Conservation (phyloP, 2,797 vertebrate genomes). For the Rachycentron canadum region DNA sequence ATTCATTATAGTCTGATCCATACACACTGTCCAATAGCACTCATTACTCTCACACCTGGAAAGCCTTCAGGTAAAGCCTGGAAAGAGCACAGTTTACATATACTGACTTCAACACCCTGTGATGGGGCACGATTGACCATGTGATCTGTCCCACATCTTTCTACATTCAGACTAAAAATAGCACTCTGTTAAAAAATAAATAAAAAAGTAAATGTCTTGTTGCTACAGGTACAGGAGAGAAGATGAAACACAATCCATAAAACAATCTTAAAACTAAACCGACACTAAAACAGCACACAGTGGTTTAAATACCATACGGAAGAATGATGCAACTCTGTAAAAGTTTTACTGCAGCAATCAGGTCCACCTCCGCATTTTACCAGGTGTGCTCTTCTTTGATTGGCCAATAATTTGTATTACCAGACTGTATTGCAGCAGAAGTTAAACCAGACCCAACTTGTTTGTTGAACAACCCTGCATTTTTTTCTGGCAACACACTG, state of each 20-base stretch:
- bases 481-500: not conserved
- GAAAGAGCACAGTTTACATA: conserved; percentile 36
- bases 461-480: not conserved
- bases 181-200: not conserved
- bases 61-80: conserved; percentile 25
- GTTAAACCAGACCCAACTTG: not conserved
- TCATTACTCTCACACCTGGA: not conserved
- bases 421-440: not conserved
- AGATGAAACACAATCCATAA: conserved; percentile 3
- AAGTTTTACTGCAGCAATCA: conserved; percentile 4
- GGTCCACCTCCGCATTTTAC: not conserved
- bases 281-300: not conserved
- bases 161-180: conserved; percentile 20
- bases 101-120: not conserved
- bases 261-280: not conserved
- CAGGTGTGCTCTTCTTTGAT: not conserved
- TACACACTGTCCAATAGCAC: not conserved
- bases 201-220: not conserved
- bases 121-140: not conserved
- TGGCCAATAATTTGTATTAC: not conserved
- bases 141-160: not conserved
- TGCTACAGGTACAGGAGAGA: not conserved
- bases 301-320: not conserved
- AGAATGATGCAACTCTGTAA: not conserved
- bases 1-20: conserved; percentile 4